A percentile compares a stretch with the other conserved stretches of the same genome.
These are phyloP conservation scores for Dinoponera quadriceps DNA, from an alignment of 1,140 invertebrate species.

Conservation along the genomic window DNA sequence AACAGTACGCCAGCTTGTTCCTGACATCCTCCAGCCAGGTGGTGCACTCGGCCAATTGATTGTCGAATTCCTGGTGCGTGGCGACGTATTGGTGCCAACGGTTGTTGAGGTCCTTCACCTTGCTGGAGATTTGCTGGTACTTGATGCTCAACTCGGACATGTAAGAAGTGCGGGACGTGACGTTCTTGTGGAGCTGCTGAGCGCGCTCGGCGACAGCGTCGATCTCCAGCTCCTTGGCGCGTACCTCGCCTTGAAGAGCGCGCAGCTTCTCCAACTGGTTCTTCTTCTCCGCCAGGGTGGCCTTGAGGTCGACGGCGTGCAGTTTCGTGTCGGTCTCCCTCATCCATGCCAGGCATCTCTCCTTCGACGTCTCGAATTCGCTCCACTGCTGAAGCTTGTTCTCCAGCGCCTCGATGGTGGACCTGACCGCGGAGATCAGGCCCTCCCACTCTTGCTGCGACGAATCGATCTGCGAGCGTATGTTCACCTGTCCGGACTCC, in stretches of 20 bases:
- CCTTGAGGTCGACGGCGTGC: conserved; percentile 95
- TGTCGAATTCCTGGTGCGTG: conserved; percentile 95
- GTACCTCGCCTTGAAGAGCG: conserved; percentile 93
- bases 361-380: conserved; percentile 95
- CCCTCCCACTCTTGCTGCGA: conserved; percentile 96
- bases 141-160: conserved; percentile 95
- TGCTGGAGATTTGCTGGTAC: conserved; percentile 95
- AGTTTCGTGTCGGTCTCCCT: conserved; percentile 94
- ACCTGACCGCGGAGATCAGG: conserved; percentile 91
- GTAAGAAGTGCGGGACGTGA: conserved; percentile 89
- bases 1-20: conserved; percentile 93
- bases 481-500: conserved; percentile 93
- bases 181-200: conserved; percentile 92
- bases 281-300: conserved; percentile 93
- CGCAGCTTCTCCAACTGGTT: conserved; percentile 93
- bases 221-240: conserved; percentile 96
- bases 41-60: conserved; percentile 91
- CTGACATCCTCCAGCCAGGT: conserved; percentile 94
- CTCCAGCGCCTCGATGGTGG: conserved; percentile 92
- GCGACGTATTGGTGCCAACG: conserved; percentile 97
- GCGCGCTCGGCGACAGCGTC: conserved; percentile 96
- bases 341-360: conserved; percentile 95
- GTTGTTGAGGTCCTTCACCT: conserved; percentile 95
- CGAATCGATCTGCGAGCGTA: conserved; percentile 93
- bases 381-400: conserved; percentile 95